Conservation (phyloP, 1,140 invertebrate genomes). For the Nomia melanderi region DNA sequence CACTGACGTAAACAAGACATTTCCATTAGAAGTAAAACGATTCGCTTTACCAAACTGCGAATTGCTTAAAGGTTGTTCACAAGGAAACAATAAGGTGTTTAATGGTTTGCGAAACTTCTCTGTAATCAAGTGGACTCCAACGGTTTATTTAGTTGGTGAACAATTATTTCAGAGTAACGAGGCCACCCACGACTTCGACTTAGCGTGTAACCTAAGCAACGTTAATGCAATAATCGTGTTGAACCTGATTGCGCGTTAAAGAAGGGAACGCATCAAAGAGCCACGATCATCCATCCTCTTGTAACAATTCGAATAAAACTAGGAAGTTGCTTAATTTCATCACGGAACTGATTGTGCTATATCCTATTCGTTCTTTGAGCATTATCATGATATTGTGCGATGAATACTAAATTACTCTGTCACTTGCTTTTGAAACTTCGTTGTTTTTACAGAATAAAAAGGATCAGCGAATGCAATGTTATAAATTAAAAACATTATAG, state of each 20-base stretch:
- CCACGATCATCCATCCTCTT: slow-evolving; percentile 18
- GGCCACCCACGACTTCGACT: slow-evolving; percentile 44
- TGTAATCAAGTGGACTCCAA: slow-evolving; percentile 37
- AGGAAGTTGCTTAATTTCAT: slow-evolving; percentile 6
- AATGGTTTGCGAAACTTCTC: slow-evolving; percentile 50
- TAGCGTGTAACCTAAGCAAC: slow-evolving; percentile 22
- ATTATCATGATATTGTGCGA: too few relatives aligned
- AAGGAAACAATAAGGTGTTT: slow-evolving; percentile 53
- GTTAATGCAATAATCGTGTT: slow-evolving; percentile 48
- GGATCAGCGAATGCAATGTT: too few relatives aligned
- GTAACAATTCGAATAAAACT: slow-evolving; percentile 21
- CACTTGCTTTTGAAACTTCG: too few relatives aligned
- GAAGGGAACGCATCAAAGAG: slow-evolving; percentile 20
- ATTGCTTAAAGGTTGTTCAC: slow-evolving; percentile 46
- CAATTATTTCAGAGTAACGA: slow-evolving; percentile 53
- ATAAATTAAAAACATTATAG: too few relatives aligned
- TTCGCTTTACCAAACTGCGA: background rate
- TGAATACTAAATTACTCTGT: too few relatives aligned
- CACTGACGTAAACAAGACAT: background rate
- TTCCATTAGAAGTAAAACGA: slow-evolving; percentile 21
- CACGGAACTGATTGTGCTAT: background rate
- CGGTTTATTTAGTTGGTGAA: slow-evolving; percentile 51
- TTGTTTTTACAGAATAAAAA: too few relatives aligned
- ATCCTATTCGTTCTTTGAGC: background rate
- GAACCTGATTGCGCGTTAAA: slow-evolving; percentile 7